Evolutionary conservation across 2,797 vertebrate species (phyloP), one percentile per base, ranked within the genome.

Genomic region (Menidia menidia): DNA sequence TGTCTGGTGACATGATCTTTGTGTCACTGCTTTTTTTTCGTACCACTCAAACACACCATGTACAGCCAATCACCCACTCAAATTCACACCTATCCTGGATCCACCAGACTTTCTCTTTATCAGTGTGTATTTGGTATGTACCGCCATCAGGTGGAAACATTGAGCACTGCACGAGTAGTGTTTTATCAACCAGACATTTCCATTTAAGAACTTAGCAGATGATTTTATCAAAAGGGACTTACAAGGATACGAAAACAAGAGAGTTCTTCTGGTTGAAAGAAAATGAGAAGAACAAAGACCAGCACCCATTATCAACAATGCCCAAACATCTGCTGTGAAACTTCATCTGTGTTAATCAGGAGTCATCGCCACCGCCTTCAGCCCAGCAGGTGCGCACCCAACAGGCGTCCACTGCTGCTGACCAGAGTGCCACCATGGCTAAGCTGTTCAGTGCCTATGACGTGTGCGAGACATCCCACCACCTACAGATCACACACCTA

Each of bases 401-500:
- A 48, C 97, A 97, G 88, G 73, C 94, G 6, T 89, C 95, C 33
- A 85, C 92, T 42, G 87, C 94, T 12, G 90, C 95, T 9, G 97
- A 99, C 82, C 94, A 96, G 76, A 96, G 90, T 0, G 96, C 97
- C 7, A 92, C 94, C 31, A 97, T 98, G 94, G 95, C 96, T 64
- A 96, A 94, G 78, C 89, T 97, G 30, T 99, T 99, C 85, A 95
- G 64, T 77, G 93, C 94, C 71, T 96, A 94, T 68, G 96, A 99
- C 73, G 97, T 99, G 33, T 96, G 96, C 7, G 98, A 99, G 91
- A 98, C 98, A 0, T 99, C 98, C 13, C 96, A 99, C 91, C 98
- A 99, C 87, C 95, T 99, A 71, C 95, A 98, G 82, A 96, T 99
- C 92, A 98, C 95, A 62, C 97, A 99, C 86, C 94, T 99, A 41